Percentiles rank a stretch among this genome's conserved stretches.
phyloP scores from a whole-genome alignment of 2,888 invertebrate genomes.

The Operophtera brumata region DNA sequence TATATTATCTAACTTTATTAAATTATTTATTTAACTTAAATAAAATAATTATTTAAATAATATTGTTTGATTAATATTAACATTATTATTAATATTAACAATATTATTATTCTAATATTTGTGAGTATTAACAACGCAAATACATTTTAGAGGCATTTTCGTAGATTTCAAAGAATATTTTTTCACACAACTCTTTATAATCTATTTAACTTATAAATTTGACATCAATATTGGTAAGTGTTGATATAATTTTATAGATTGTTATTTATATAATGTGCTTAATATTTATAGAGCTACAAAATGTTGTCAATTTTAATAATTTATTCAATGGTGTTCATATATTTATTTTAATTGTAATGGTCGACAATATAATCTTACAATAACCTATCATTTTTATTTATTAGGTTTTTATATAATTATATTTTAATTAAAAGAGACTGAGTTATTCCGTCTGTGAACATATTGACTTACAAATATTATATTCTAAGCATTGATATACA shows the following conservation, averaged over 20 bases:
- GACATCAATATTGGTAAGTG: background rate
- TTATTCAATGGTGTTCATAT: constrained; percentile 6
- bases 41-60: too few relatives aligned
- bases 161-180: too few relatives aligned
- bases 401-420: background rate
- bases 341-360: constrained; percentile 1
- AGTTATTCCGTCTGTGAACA: constrained; percentile 42
- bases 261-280: background rate
- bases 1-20: background rate
- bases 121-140: too few relatives aligned
- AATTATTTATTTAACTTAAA: background rate
- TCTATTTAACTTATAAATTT: background rate
- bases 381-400: constrained; percentile 3
- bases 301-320: background rate
- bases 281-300: background rate
- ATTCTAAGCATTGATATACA: constrained; percentile 44
- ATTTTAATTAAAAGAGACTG: constrained; percentile 19
- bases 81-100: too few relatives aligned
- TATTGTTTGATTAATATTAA: too few relatives aligned
- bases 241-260: background rate
- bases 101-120: too few relatives aligned
- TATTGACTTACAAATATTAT: constrained; percentile 36
- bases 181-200: background rate
- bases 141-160: too few relatives aligned
- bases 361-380: constrained; percentile 6